These are phyloP conservation scores for Zaprionus taronus DNA, from an alignment of 1,140 invertebrate genomes.

Conservation along the genomic window DNA sequence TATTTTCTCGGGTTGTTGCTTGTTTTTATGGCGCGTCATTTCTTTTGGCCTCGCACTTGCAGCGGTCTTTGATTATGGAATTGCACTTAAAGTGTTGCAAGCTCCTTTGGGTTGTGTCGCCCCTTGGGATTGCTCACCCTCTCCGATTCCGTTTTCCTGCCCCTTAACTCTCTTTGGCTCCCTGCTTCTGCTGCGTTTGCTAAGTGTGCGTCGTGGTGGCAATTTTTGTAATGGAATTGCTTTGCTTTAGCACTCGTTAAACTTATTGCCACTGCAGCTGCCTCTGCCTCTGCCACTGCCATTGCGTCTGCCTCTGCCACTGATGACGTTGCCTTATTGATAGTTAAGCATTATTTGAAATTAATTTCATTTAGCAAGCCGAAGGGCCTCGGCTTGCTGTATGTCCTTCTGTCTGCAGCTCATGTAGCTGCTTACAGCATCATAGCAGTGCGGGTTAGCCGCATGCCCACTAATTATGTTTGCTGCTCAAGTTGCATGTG, in stretches of 20 bases:
- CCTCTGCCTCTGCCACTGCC: background rate
- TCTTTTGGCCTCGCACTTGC: constrained; percentile 43
- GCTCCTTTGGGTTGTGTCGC: constrained; percentile 10
- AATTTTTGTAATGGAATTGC: constrained; percentile 79
- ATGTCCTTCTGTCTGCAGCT: background rate
- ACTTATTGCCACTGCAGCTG: constrained; percentile 20
- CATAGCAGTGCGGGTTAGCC: too few relatives aligned
- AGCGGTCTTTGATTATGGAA: constrained; percentile 73
- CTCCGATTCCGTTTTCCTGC: background rate
- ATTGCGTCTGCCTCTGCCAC: background rate
- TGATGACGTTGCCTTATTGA: constrained; percentile 22
- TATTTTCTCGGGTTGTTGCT: background rate
- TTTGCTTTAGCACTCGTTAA: constrained; percentile 43
- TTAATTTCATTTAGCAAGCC: constrained; percentile 62
- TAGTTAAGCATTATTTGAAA: constrained; percentile 58
- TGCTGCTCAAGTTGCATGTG: constrained; percentile 61
- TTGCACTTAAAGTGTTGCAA: constrained; percentile 78
- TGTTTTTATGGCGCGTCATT: constrained; percentile 64
- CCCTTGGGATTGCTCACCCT: background rate
- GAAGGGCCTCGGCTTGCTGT: background rate
- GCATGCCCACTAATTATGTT: too few relatives aligned
- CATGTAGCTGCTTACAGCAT: constrained; percentile 13
- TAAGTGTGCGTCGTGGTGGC: constrained; percentile 47
- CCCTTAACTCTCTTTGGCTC: background rate
- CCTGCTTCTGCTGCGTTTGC: background rate